phyloP scores from a whole-genome alignment of 2,888 invertebrate species.

The Melikaiella ostensackeni region DNA sequence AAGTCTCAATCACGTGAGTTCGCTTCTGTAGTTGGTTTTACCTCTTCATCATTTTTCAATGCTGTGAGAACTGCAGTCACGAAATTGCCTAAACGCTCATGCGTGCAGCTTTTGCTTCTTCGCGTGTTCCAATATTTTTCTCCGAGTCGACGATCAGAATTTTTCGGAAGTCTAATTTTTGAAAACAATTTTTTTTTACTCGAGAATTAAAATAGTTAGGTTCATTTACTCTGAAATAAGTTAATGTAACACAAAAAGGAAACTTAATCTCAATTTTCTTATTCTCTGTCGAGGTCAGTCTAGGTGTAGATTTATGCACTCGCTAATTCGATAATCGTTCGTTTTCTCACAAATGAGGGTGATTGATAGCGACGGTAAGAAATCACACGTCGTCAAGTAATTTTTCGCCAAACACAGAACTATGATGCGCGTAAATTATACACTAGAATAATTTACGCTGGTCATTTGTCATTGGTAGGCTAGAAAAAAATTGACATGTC shows the following conservation, averaged over 20 bases:
- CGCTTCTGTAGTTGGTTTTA: constrained; percentile 47
- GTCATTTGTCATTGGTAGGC: constrained; percentile 25
- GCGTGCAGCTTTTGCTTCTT: constrained; percentile 52
- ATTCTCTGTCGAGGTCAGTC: neutral
- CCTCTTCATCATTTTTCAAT: constrained; percentile 45
- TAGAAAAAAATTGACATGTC: constrained; percentile 29
- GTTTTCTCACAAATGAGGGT: constrained; percentile 15
- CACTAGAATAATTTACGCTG: constrained; percentile 30
- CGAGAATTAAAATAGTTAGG: neutral
- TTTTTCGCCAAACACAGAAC: constrained; percentile 31
- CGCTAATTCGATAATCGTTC: constrained; percentile 30
- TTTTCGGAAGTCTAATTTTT: neutral
- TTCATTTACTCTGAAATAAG: neutral
- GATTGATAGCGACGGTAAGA: constrained; percentile 30
- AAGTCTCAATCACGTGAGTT: constrained; percentile 49
- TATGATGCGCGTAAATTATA: constrained; percentile 37
- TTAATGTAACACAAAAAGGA: neutral
- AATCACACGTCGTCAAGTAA: constrained; percentile 26
- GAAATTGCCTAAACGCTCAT: constrained; percentile 59
- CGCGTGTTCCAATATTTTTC: constrained; percentile 51
- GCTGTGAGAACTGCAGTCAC: constrained; percentile 39
- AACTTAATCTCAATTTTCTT: neutral
- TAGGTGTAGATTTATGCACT: constrained; percentile 21
- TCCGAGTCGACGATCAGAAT: constrained; percentile 30
- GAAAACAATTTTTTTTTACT: neutral